phyloP scores from a whole-genome alignment of 2,113 vertebrate species.

The Morone chrysops region DNA sequence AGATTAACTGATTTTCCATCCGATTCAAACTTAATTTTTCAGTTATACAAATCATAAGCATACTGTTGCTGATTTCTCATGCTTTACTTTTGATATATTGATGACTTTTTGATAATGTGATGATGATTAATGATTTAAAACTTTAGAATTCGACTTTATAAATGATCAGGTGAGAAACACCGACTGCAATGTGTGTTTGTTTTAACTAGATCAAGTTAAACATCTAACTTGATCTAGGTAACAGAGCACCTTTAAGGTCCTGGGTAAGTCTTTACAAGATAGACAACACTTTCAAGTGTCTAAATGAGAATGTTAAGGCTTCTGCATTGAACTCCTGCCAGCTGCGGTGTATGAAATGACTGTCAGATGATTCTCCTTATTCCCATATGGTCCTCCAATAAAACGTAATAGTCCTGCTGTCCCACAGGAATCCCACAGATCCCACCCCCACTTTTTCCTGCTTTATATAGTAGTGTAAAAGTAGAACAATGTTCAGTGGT shows the following conservation, averaged over 20 bases:
- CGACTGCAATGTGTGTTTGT: background rate
- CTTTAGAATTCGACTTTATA: background rate
- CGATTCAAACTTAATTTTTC: background rate
- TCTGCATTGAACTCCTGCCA: background rate
- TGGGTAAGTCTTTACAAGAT: background rate
- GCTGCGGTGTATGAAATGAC: background rate
- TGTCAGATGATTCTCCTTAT: background rate
- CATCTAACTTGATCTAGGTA: background rate
- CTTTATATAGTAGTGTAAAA: background rate
- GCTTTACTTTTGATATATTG: background rate
- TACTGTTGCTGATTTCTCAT: background rate
- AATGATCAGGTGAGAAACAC: background rate
- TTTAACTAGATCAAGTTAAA: background rate
- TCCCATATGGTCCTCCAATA: background rate
- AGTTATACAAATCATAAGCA: background rate
- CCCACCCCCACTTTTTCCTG: background rate
- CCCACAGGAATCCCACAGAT: background rate
- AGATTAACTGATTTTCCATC: background rate
- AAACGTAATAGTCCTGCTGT: background rate
- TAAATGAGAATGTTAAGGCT: background rate
- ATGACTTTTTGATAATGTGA: too few relatives aligned
- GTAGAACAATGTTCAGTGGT: background rate
- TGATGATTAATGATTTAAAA: background rate
- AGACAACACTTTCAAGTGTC: background rate
- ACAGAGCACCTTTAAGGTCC: background rate